Percentiles rank a stretch among this genome's conserved stretches.
Evolutionary conservation across 2,888 invertebrate genomes (phyloP).

Genomic region (Elysia crispata): DNA sequence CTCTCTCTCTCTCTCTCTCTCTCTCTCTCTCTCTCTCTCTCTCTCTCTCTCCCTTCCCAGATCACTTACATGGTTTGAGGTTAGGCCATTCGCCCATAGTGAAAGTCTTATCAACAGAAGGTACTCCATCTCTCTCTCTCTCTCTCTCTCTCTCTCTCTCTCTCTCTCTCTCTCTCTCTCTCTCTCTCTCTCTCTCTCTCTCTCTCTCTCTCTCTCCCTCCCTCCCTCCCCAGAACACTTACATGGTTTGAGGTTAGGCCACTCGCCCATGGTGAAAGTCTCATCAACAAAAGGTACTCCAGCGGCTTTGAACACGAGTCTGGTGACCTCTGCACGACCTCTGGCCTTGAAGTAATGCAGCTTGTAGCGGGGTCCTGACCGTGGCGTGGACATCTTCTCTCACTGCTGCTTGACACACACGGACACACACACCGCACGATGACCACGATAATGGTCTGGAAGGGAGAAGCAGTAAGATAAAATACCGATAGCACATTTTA

Average conservation of each 20-base stretch:
- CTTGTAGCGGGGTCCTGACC: slow-evolving; percentile 21
- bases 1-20: too few species aligned
- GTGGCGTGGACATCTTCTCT: too few species aligned
- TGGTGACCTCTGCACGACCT: slow-evolving; percentile 37
- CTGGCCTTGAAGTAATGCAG: slow-evolving; percentile 33
- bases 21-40: too few species aligned
- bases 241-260: background rate
- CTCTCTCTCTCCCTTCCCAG: too few species aligned
- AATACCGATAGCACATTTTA: too few species aligned
- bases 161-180: background rate
- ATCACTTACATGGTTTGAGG: too few species aligned
- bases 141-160: background rate
- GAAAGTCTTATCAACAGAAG: too few species aligned
- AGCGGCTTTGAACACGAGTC: slow-evolving; percentile 37
- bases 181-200: background rate
- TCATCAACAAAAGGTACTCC: background rate
- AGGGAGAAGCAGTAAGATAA: too few species aligned
- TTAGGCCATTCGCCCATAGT: too few species aligned
- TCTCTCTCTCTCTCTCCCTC: background rate
- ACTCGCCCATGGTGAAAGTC: background rate
- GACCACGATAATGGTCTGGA: too few species aligned
- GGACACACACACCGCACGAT: too few species aligned
- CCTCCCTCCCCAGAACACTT: background rate
- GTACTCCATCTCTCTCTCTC: background rate
- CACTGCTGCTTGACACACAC: too few species aligned